Evolutionary conservation across 2,113 vertebrate genomes (phyloP).

Genomic region (Phyllostomus hastatus): DNA sequence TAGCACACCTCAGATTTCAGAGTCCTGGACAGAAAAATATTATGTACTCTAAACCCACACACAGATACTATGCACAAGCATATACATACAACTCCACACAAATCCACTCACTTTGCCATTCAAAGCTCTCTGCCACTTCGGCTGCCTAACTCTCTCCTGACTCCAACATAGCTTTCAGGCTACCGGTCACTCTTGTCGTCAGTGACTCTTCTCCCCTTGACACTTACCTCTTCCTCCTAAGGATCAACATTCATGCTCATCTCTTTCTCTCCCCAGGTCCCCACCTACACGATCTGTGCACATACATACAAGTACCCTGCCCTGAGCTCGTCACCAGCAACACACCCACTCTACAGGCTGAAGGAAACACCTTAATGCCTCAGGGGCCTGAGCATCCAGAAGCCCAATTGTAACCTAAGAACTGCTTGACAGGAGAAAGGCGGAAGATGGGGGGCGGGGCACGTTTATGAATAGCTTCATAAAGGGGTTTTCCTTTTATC

Average conservation of each 20-base stretch:
- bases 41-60: not conserved
- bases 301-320: not conserved
- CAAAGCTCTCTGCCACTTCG: not conserved
- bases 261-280: not conserved
- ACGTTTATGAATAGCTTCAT: not conserved
- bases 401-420: not conserved
- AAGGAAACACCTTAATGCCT: conserved; percentile 28
- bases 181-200: not conserved
- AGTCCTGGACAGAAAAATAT: not conserved
- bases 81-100: not conserved
- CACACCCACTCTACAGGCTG: not conserved
- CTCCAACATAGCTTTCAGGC: not conserved
- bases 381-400: not conserved
- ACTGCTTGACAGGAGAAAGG: not conserved
- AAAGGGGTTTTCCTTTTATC: not conserved
- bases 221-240: not conserved
- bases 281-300: not conserved
- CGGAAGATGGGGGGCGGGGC: no score
- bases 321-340: not conserved
- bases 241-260: not conserved
- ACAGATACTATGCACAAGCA: not conserved
- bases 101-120: not conserved
- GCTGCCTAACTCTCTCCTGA: not conserved
- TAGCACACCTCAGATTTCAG: not conserved
- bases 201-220: not conserved